A percentile compares a stretch with the other conserved stretches of the same genome.
These are phyloP conservation scores for Struthidea cinerea DNA, from an alignment of 2,113 vertebrate species.

Conservation along the genomic window DNA sequence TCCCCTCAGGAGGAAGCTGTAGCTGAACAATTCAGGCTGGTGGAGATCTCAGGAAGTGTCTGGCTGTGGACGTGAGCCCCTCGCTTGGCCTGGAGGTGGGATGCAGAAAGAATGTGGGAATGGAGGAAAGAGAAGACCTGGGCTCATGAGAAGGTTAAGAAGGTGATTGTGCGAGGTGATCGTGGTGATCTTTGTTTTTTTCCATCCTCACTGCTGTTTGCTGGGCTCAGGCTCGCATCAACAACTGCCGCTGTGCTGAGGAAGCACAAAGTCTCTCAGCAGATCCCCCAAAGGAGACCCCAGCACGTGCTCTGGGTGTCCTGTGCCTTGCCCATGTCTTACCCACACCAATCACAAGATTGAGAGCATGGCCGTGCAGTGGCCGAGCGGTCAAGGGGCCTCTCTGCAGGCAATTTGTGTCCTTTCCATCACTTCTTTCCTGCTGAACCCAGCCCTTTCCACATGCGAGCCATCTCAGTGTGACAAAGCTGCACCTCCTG, in stretches of 20 bases:
- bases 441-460: background rate
- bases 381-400: background rate
- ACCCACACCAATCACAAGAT: background rate
- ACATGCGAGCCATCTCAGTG: rapidly evolving
- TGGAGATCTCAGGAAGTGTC: background rate
- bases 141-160: background rate
- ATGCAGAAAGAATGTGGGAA: background rate
- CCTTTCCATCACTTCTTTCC: background rate
- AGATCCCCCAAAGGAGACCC: background rate
- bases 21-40: background rate
- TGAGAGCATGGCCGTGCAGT: rapidly evolving
- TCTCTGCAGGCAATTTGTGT: background rate
- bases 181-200: background rate
- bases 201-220: background rate
- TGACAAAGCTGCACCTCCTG: background rate
- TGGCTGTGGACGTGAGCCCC: background rate
- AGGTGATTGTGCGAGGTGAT: background rate
- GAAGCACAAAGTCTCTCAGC: background rate
- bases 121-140: background rate
- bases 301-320: background rate
- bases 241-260: background rate
- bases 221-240: background rate
- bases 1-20: background rate
- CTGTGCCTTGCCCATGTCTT: background rate
- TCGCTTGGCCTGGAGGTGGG: background rate